These are phyloP conservation scores for Gallinago nigripennis DNA, from an alignment of 2,797 vertebrate genomes.

Conservation along the genomic window DNA sequence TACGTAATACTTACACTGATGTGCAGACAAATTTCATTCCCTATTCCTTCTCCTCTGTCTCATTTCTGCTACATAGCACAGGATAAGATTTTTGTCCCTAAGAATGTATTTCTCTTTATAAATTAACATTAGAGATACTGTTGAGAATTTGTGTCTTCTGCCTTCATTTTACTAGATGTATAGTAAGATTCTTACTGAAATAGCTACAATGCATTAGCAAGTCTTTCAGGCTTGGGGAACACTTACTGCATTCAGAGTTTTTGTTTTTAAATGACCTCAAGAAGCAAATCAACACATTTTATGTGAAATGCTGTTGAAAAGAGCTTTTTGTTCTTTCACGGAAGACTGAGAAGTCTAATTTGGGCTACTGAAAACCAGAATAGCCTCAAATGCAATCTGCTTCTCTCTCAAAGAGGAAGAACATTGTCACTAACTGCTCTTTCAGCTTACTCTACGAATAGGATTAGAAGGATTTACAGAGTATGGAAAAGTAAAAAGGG, in stretches of 20 bases:
- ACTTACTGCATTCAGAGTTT: background rate
- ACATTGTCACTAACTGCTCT: background rate
- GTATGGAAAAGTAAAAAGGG: background rate
- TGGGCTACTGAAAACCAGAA: background rate
- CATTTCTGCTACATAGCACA: background rate
- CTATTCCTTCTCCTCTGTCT: background rate
- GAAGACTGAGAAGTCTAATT: background rate
- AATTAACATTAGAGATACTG: background rate
- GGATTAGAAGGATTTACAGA: background rate
- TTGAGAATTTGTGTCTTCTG: background rate
- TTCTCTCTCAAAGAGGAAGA: background rate
- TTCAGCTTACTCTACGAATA: background rate
- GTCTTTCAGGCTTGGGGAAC: background rate
- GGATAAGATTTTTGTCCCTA: background rate
- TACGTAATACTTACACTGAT: background rate
- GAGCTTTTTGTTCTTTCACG: background rate
- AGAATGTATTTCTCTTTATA: background rate
- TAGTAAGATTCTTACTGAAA: background rate
- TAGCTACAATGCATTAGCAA: rapidly evolving
- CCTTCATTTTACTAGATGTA: background rate
- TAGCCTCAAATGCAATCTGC: background rate
- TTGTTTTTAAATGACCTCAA: background rate
- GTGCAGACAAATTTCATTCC: background rate
- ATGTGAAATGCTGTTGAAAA: background rate
- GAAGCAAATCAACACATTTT: background rate